These are phyloP conservation scores for Coleophora deauratella DNA, from an alignment of 2,888 invertebrate species.

Conservation along the genomic window DNA sequence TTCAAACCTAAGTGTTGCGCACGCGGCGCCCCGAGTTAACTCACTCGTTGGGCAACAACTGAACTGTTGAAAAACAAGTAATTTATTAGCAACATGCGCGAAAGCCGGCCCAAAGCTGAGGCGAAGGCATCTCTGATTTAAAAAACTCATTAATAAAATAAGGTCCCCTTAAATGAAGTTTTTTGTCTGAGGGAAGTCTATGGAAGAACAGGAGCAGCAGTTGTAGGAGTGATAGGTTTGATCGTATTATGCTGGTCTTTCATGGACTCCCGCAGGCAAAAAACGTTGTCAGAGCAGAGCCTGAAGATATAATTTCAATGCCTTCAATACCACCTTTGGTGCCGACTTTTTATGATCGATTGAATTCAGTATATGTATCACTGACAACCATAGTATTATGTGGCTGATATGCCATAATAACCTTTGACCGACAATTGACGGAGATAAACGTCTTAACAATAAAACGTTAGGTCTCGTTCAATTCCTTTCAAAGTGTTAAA, in stretches of 20 bases:
- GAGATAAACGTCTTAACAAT: too few relatives aligned
- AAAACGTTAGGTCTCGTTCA: too few relatives aligned
- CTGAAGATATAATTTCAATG: conserved; percentile 22
- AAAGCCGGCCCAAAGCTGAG: conserved; percentile 60
- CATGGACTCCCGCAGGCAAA: too few relatives aligned
- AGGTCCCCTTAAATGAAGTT: too few relatives aligned
- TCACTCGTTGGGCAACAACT: conserved; percentile 73
- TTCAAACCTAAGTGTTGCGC: conserved; percentile 73
- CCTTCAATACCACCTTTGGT: conserved; percentile 56
- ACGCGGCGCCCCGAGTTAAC: conserved; percentile 71
- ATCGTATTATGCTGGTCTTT: too few relatives aligned
- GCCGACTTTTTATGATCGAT: conserved; percentile 57
- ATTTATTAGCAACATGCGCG: conserved; percentile 73
- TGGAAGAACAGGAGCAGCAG: too few relatives aligned
- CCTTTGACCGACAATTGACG: too few relatives aligned
- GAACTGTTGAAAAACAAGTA: conserved; percentile 74
- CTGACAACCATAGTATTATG: conserved; percentile 66
- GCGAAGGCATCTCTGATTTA: conserved; percentile 45
- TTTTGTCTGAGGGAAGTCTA: background rate
- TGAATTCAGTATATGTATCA: conserved; percentile 45
- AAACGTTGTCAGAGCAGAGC: too few relatives aligned
- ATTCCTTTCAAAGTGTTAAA: too few relatives aligned
- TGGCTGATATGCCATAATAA: conserved; percentile 68
- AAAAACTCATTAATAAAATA: too few relatives aligned
- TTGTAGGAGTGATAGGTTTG: too few relatives aligned